These are phyloP conservation scores for Eudyptes chrysolophus DNA, from an alignment of 2,113 vertebrate species.

Conservation along the genomic window DNA sequence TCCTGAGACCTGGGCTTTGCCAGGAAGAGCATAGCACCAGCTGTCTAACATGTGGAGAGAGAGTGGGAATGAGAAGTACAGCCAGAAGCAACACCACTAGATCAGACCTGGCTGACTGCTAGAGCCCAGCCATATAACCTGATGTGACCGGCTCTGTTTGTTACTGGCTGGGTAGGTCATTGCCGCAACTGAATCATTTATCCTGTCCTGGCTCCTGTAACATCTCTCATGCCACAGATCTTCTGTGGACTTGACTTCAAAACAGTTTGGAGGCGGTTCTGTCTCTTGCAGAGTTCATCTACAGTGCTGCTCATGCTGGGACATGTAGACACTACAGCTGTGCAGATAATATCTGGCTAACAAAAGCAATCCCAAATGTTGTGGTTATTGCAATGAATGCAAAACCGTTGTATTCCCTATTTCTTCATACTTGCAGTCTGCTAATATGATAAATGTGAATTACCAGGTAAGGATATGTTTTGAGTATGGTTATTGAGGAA, in stretches of 20 bases:
- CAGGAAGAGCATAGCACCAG: neutral
- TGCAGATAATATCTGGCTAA: neutral
- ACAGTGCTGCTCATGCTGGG: neutral
- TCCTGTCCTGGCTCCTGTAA: neutral
- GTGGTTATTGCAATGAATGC: neutral
- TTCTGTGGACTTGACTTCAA: neutral
- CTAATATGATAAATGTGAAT: neutral
- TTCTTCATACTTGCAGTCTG: neutral
- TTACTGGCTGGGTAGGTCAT: neutral
- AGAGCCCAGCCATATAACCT: neutral
- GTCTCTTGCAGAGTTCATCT: neutral
- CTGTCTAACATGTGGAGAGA: too few relatives aligned
- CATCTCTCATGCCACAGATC: neutral
- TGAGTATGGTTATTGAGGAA: neutral
- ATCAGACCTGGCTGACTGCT: neutral
- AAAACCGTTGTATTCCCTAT: neutral
- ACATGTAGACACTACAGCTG: neutral
- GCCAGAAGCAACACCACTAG: neutral
- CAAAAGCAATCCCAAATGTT: neutral
- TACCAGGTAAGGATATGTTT: neutral
- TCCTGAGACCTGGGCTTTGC: neutral
- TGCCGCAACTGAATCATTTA: neutral
- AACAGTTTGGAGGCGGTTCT: neutral
- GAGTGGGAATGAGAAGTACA: neutral
- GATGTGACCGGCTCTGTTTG: neutral